phyloP scores from a whole-genome alignment of 2,113 vertebrate species.

The Stegastes partitus region DNA sequence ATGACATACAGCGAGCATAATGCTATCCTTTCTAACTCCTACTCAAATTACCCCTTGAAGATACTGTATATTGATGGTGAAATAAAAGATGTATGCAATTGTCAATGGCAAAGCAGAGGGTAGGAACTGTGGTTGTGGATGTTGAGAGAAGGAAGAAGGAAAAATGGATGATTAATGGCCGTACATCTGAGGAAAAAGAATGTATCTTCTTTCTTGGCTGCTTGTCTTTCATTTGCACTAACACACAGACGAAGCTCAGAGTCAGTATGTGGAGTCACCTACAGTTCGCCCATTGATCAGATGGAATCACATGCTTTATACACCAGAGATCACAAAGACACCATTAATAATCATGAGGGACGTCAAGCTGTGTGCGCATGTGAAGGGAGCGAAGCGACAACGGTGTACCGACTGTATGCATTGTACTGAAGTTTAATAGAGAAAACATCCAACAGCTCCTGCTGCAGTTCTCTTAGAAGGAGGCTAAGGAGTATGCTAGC shows the following conservation, averaged over 20 bases:
- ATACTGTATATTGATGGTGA: neutral
- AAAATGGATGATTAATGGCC: conserved; percentile 37
- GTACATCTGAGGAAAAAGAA: conserved; percentile 18
- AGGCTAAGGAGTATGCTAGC: conserved; percentile 38
- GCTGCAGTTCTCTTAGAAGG: neutral
- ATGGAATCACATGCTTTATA: conserved; percentile 49
- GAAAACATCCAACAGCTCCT: conserved; percentile 24
- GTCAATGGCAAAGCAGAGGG: conserved; percentile 18
- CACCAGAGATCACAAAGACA: conserved; percentile 39
- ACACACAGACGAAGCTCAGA: conserved; percentile 5
- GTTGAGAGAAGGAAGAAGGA: conserved; percentile 11
- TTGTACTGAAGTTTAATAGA: conserved; percentile 27
- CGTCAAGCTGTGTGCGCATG: conserved; percentile 42
- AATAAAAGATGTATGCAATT: conserved; percentile 16
- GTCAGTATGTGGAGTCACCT: conserved; percentile 21
- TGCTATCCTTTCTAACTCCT: neutral
- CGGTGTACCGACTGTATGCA: conserved; percentile 9
- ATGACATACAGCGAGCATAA: conserved; percentile 13
- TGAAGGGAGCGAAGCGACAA: neutral
- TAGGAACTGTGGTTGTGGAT: neutral
- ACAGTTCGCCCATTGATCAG: conserved; percentile 17
- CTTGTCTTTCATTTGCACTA: conserved; percentile 33
- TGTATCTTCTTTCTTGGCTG: conserved; percentile 18
- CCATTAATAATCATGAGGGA: conserved; percentile 38
- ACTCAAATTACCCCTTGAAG: conserved; percentile 9